A percentile compares a stretch with the other conserved stretches of the same genome.
phyloP scores from a whole-genome alignment of 2,797 vertebrate species.

The Mus minutoides region DNA sequence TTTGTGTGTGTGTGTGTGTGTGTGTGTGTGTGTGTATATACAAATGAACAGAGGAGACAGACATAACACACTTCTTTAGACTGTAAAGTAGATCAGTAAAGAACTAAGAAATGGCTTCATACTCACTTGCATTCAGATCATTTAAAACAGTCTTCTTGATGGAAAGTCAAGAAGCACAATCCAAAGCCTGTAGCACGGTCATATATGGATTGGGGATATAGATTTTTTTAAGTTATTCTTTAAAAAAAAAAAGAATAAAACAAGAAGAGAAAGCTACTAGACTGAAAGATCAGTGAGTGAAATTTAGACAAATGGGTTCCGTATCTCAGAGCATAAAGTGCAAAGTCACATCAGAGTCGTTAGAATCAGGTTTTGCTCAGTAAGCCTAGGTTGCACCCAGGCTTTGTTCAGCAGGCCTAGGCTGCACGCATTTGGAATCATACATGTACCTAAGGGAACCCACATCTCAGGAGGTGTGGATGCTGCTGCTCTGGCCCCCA shows the following conservation, averaged over 20 bases:
- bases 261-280: background rate
- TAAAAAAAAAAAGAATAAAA: background rate
- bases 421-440: background rate
- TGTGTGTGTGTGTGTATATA: background rate
- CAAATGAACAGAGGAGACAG: background rate
- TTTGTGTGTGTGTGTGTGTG: background rate
- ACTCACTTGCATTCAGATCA: background rate
- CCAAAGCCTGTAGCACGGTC: background rate
- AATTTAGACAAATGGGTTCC: background rate
- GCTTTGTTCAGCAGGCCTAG: background rate
- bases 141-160: background rate
- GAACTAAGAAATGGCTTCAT: conserved; percentile 2
- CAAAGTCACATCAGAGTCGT: background rate
- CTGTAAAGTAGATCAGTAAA: background rate
- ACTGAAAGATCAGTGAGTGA: background rate
- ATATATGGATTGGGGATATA: background rate
- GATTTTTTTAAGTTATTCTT: background rate
- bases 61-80: background rate
- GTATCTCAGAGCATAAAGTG: background rate
- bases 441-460: background rate
- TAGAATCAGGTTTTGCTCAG: background rate
- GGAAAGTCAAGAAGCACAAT: background rate
- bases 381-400: background rate
- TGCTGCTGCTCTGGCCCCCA: background rate
- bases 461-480: background rate